These are phyloP conservation scores for Paracyclopina nana DNA, from an alignment of 1,140 invertebrate species.

Conservation along the genomic window DNA sequence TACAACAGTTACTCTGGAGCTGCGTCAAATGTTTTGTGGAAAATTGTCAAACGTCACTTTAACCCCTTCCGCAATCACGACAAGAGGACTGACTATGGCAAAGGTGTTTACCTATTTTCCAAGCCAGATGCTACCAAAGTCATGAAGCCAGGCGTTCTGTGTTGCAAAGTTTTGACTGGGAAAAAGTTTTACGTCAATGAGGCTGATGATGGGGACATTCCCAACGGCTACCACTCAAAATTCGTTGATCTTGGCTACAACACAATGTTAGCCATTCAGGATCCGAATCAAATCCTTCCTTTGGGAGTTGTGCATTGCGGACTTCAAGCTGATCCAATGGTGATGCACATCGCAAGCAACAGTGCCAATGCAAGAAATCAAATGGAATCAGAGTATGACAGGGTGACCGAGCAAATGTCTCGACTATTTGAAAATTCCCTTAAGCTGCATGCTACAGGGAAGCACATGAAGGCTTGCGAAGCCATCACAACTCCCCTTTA, in stretches of 20 bases:
- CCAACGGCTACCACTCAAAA: not conserved
- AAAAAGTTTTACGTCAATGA: not conserved
- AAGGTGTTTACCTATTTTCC: no score
- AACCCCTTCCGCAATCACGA: no score
- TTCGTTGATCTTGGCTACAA: not conserved
- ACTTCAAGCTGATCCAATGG: not conserved
- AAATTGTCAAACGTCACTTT: no score
- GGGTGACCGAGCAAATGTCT: not conserved
- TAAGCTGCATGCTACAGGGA: constrained; percentile 1
- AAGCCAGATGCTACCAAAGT: no score
- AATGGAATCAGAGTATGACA: not conserved
- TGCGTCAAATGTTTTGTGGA: no score
- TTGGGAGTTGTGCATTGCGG: not conserved
- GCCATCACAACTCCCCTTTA: constrained; percentile 11
- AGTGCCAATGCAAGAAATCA: not conserved
- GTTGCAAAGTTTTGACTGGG: not conserved
- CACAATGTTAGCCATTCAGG: not conserved
- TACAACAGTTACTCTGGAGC: no score
- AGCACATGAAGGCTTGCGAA: constrained; percentile 2
- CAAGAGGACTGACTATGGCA: no score
- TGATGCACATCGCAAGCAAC: not conserved
- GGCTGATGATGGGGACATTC: not conserved
- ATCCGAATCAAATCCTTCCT: not conserved
- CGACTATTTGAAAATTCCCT: not conserved
- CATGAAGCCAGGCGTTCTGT: no score